Evolutionary conservation across 1,140 invertebrate species (phyloP), one percentile per base, ranked within the genome.

Genomic region (Episyrphus balteatus): DNA sequence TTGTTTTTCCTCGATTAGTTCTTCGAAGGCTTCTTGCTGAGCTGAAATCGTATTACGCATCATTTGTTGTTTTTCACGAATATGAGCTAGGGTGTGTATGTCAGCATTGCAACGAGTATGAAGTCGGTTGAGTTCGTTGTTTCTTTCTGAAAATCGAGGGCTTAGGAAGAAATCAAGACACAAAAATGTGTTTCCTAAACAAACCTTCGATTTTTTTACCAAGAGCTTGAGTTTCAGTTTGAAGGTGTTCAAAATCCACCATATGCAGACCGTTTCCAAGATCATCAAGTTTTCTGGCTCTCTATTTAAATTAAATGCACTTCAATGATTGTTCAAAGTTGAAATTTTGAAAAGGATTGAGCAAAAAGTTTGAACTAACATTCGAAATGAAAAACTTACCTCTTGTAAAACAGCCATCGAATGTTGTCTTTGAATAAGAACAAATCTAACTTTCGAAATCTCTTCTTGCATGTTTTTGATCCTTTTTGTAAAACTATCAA

Each of bases 131-230:
- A 63, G 18, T 0, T 66, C 62, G 7, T 19, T 0, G 26, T 47
- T 59, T 13, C 57, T 55, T 34, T 66, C 62, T 65, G 34, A 13
- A 10, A 21, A 17, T 1, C 9, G 11, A 38, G 1, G 18, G 30
- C 12, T 18, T 3, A 48, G 45, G n/a, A 34, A 8, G 17, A 17
- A 15, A n/a, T 17, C 37, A 21, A 17, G 32, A 11, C 14, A 19
- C 7, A 6, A 6, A 26, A 26, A 26, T 26, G 21, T 26, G n/a
- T n/a, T n/a, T n/a, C n/a, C 36, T 26, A 21, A 21, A 14, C 33
- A 43, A 40, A 63, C 62, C 62, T 44, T 66, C 63, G 14, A 62
- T 50, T 50, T 66, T 66, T 19, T 61, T 60, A 5, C 45, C 39
- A 14, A 66, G 26, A 6, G 51, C 30, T 10, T 50, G 26, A 1